phyloP scores from a whole-genome alignment of 2,113 vertebrate species.

The Indicator maculatus region DNA sequence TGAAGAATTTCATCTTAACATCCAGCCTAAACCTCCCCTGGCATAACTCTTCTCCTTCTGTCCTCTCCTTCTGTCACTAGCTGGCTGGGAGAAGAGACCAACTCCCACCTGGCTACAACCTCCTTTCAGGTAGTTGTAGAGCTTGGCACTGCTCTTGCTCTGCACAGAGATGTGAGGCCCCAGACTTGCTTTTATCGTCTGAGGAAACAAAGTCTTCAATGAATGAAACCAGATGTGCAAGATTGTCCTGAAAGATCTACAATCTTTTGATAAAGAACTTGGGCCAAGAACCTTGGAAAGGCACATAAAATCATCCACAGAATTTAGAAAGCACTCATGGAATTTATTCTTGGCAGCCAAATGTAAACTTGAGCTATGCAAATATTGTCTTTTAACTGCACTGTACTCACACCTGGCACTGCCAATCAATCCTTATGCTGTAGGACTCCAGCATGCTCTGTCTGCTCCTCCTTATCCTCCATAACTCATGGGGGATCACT shows the following conservation, averaged over 20 bases:
- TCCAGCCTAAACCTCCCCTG: too few relatives aligned
- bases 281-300: constrained; percentile 5
- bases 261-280: background rate
- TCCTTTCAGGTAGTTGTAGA: background rate
- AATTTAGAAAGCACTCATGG: constrained; percentile 26
- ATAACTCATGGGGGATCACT: fast-evolving
- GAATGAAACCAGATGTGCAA: background rate
- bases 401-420: background rate
- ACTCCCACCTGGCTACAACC: too few relatives aligned
- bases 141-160: background rate
- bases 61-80: too few relatives aligned
- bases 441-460: background rate
- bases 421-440: background rate
- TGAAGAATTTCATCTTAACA: too few relatives aligned
- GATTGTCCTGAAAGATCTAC: background rate
- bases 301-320: background rate
- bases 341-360: constrained; percentile 42
- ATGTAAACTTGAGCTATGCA: constrained; percentile 16
- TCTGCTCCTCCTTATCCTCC: background rate
- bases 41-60: too few relatives aligned
- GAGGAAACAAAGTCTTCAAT: constrained; percentile 7
- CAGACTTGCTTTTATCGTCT: background rate
- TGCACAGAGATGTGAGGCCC: background rate
- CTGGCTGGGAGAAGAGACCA: too few relatives aligned
- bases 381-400: background rate